Evolutionary conservation across 2,113 vertebrate species (phyloP).

Genomic region (Zosterops hypoxanthus): DNA sequence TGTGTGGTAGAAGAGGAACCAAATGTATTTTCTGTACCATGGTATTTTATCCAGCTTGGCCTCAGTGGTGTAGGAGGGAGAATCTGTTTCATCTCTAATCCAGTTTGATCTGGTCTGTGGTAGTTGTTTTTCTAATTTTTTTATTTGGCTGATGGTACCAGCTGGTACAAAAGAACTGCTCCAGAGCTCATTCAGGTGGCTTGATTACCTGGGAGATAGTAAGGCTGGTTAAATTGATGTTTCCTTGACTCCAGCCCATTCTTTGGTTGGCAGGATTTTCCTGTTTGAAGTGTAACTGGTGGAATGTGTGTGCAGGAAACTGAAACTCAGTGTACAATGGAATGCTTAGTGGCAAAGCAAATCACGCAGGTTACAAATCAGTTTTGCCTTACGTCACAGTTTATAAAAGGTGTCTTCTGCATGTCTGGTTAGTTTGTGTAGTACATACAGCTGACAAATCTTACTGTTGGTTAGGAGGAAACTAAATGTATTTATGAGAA

Average conservation of each 20-base stretch:
- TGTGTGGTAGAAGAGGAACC: neutral
- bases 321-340: neutral
- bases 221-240: neutral
- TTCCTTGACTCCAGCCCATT: neutral
- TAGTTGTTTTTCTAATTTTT: neutral
- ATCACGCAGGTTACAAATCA: neutral
- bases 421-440: neutral
- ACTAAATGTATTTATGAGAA: neutral
- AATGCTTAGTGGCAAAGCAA: neutral
- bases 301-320: neutral
- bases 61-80: neutral
- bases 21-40: neutral
- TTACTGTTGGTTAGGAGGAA: neutral
- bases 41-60: neutral
- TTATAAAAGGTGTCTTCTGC: neutral
- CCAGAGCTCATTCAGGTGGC: neutral
- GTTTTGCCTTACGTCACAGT: neutral
- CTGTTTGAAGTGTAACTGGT: neutral
- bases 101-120: neutral
- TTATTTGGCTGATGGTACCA: neutral
- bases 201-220: neutral
- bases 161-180: neutral
- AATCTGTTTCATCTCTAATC: neutral
- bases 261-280: neutral
- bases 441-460: neutral